Evolutionary conservation across 2,888 invertebrate species (phyloP).

Genomic region (Lasioglossum villosulum): DNA sequence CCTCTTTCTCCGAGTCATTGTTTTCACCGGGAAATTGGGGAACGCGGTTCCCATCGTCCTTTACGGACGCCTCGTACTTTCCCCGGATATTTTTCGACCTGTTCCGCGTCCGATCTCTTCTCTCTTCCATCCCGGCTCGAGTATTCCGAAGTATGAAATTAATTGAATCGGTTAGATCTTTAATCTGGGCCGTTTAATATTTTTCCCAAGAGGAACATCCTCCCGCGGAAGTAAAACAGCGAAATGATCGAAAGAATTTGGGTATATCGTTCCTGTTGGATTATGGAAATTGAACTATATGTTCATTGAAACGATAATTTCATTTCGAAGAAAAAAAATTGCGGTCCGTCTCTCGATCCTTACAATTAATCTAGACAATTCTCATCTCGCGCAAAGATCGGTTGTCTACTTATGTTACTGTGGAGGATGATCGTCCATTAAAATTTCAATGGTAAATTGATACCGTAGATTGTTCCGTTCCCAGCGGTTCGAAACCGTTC

Average conservation of each 20-base stretch:
- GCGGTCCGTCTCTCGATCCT: too few relatives aligned
- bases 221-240: too few relatives aligned
- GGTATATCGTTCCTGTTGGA: too few relatives aligned
- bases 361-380: neutral
- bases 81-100: conserved; percentile 9
- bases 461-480: neutral
- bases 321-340: too few relatives aligned
- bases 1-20: conserved; percentile 52
- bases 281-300: too few relatives aligned
- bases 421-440: neutral
- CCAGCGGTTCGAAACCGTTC: neutral
- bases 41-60: conserved; percentile 38
- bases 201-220: too few relatives aligned
- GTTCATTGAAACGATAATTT: too few relatives aligned
- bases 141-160: too few relatives aligned
- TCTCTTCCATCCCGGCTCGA: neutral
- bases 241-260: too few relatives aligned
- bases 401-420: neutral
- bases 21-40: conserved; percentile 48
- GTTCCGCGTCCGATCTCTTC: neutral
- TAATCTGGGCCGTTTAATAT: too few relatives aligned
- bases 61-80: conserved; percentile 13
- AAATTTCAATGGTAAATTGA: neutral
- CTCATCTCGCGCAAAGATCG: neutral
- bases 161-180: too few relatives aligned